phyloP scores from a whole-genome alignment of 2,888 invertebrate genomes.

The Drosophila melanocephala region DNA sequence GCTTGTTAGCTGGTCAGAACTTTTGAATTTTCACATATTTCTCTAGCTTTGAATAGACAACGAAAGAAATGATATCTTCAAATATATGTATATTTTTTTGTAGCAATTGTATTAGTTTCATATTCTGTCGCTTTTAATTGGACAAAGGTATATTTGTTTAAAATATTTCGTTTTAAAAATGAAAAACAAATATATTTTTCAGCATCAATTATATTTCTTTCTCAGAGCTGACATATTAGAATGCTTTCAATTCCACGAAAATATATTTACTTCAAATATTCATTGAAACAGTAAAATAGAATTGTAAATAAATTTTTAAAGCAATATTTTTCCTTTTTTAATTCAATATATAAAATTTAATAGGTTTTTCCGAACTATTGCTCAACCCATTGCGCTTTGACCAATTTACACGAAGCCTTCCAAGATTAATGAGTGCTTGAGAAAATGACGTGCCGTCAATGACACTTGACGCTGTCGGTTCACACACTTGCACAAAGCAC shows the following conservation, averaged over 20 bases:
- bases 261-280: neutral
- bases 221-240: neutral
- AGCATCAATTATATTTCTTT: neutral
- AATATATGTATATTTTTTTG: neutral
- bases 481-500: slow-evolving; percentile 12
- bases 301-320: neutral
- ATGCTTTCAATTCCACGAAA: neutral
- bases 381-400: slow-evolving; percentile 36
- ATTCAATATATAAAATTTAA: neutral
- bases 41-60: neutral
- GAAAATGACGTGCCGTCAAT: slow-evolving; percentile 75
- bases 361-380: neutral
- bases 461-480: slow-evolving; percentile 59
- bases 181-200: neutral
- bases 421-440: slow-evolving; percentile 76
- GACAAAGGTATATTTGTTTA: neutral
- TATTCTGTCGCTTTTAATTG: neutral
- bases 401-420: slow-evolving; percentile 40
- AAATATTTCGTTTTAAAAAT: neutral
- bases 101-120: neutral
- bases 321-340: neutral
- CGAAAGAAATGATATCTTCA: neutral
- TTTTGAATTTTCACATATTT: neutral
- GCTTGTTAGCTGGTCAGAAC: slow-evolving; percentile 1
- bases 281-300: neutral